A percentile compares a stretch with the other conserved stretches of the same genome.
phyloP scores from a whole-genome alignment of 2,113 vertebrate species.

The Poeciliopsis prolifica region DNA sequence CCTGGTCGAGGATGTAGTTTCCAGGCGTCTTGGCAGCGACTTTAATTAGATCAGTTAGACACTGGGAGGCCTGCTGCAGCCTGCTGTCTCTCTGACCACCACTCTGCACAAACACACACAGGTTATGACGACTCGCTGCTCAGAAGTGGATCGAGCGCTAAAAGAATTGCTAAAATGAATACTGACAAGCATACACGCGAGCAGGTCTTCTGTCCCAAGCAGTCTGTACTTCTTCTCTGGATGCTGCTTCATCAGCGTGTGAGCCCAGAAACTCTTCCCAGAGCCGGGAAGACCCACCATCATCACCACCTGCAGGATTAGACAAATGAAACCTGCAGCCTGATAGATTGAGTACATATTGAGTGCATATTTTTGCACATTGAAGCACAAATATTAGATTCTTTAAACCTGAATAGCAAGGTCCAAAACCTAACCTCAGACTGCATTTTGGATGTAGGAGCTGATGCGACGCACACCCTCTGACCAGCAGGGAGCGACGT shows the following conservation, averaged over 20 bases:
- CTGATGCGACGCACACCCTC: constrained; percentile 61
- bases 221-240: constrained; percentile 84
- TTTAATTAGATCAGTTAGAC: constrained; percentile 87
- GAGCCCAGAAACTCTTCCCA: constrained; percentile 89
- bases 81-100: constrained; percentile 76
- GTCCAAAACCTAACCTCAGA: constrained; percentile 80
- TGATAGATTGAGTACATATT: too few relatives aligned
- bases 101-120: constrained; percentile 45
- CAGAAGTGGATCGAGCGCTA: not conserved
- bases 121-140: constrained; percentile 2
- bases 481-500: constrained; percentile 72
- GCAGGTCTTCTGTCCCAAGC: constrained; percentile 83
- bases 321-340: not conserved
- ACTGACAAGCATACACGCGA: constrained; percentile 86
- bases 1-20: constrained; percentile 93
- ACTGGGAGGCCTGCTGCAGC: constrained; percentile 87
- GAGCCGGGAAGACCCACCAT: constrained; percentile 91
- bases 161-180: not conserved
- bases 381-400: too few relatives aligned
- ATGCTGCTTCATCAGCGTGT: constrained; percentile 79
- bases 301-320: constrained; percentile 80
- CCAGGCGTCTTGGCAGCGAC: constrained; percentile 82
- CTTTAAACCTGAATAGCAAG: not conserved
- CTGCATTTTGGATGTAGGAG: constrained; percentile 75
- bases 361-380: too few relatives aligned